Evolutionary conservation across 2,113 vertebrate species (phyloP).

Genomic region (Cebidichthys violaceus): DNA sequence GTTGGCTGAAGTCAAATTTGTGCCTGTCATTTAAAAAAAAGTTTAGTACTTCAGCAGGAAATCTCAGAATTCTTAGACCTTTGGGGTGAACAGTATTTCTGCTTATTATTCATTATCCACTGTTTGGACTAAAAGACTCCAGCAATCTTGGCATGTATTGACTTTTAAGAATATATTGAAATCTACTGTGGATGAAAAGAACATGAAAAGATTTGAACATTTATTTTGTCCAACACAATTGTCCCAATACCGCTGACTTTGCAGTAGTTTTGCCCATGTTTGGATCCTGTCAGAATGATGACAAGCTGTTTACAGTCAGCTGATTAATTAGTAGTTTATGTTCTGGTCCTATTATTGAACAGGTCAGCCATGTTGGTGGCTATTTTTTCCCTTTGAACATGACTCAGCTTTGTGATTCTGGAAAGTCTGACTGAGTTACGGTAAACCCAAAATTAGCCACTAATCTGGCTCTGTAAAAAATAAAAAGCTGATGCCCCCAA

Average conservation of each 20-base stretch:
- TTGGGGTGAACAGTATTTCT: neutral
- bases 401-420: neutral
- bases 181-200: neutral
- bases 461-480: neutral
- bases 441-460: neutral
- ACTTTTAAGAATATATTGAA: slow-evolving; percentile 8
- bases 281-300: neutral
- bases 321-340: neutral
- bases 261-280: neutral
- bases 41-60: neutral
- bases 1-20: slow-evolving; percentile 37
- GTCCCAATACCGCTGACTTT: neutral
- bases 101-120: neutral
- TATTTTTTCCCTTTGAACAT: neutral
- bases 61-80: neutral
- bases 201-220: neutral
- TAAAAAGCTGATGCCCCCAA: neutral
- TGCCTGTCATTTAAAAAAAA: neutral
- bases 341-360: neutral
- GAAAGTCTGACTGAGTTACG: neutral
- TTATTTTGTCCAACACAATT: neutral
- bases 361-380: neutral
- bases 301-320: neutral
- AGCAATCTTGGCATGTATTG: neutral
- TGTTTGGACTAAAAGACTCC: neutral